Evolutionary conservation across 1,140 invertebrate species (phyloP).

Genomic region (Marisa cornuarietis): DNA sequence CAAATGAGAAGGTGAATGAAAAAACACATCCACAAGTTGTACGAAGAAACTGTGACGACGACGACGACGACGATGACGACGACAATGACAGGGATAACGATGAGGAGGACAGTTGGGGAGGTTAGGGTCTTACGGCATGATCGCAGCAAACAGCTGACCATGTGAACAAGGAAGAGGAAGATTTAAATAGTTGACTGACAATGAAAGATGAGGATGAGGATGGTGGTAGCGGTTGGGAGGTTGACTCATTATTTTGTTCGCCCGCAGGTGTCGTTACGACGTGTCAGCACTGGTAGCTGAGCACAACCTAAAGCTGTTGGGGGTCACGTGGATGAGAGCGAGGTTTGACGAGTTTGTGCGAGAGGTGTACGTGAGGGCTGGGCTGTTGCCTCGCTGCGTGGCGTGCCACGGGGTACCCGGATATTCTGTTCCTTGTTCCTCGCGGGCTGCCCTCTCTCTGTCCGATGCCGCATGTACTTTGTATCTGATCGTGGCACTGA

Average conservation of each 20-base stretch:
- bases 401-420: slow-evolving; percentile 24
- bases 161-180: background rate
- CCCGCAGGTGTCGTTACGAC: slow-evolving; percentile 37
- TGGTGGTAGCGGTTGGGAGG: background rate
- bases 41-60: accelerated
- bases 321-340: slow-evolving; percentile 34
- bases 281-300: slow-evolving; percentile 27
- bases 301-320: slow-evolving; percentile 34
- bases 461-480: background rate
- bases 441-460: background rate
- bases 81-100: too few species aligned
- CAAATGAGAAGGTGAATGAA: too few species aligned
- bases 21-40: too few species aligned
- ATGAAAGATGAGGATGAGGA: background rate
- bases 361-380: slow-evolving; percentile 20
- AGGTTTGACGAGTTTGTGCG: slow-evolving; percentile 35
- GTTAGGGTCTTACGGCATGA: background rate
- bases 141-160: background rate
- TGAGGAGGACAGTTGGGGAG: too few species aligned
- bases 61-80: too few species aligned
- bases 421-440: slow-evolving; percentile 20
- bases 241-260: background rate
- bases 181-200: background rate
- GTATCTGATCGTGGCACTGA: background rate
- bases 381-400: slow-evolving; percentile 13